phyloP scores from a whole-genome alignment of 2,113 vertebrate genomes.

The Barbus barbus region DNA sequence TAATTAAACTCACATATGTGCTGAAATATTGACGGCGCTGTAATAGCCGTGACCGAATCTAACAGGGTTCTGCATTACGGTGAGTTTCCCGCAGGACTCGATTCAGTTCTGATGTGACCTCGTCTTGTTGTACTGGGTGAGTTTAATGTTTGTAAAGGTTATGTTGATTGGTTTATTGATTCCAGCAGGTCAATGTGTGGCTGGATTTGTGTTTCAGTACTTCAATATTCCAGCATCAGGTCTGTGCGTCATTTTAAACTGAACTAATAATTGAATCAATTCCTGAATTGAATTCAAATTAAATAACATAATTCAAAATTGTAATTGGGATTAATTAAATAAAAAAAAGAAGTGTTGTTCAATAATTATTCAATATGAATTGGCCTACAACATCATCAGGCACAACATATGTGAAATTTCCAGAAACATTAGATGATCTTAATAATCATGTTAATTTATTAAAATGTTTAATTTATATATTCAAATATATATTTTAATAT shows the following conservation, averaged over 20 bases:
- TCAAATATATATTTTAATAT: too few relatives aligned
- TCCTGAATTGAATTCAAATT: not conserved
- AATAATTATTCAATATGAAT: too few relatives aligned
- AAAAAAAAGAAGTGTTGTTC: too few relatives aligned
- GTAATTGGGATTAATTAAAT: too few relatives aligned
- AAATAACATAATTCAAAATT: not conserved
- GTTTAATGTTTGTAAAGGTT: not conserved
- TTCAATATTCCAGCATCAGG: not conserved
- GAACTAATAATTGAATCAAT: not conserved
- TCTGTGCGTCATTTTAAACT: not conserved
- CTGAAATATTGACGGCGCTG: conserved; percentile 28
- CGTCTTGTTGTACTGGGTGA: not conserved
- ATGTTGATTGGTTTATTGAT: not conserved
- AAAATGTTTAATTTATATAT: too few relatives aligned
- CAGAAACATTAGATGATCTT: too few relatives aligned
- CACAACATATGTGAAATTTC: not conserved
- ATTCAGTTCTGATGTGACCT: not conserved
- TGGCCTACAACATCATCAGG: not conserved
- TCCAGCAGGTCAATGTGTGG: not conserved
- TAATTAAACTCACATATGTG: conserved; percentile 18
- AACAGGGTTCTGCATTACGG: too few relatives aligned
- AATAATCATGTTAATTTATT: too few relatives aligned
- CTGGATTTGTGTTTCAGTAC: not conserved
- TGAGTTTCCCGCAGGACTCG: not conserved
- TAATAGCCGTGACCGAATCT: not conserved